Conservation (phyloP, 2,113 vertebrate species). For the Philantomba maxwellii region DNA sequence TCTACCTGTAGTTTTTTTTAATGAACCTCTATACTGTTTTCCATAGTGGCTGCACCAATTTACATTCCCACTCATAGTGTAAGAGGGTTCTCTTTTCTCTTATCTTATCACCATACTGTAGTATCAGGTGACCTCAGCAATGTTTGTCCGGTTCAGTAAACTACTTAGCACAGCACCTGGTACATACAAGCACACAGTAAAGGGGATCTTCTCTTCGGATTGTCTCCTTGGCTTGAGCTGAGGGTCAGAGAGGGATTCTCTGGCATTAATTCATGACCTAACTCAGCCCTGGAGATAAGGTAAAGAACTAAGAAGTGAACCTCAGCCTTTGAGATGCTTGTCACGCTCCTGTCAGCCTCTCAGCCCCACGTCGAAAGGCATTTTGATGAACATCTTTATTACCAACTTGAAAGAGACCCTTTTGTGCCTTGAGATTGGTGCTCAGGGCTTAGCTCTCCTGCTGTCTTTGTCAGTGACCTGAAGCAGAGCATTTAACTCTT, state of each 20-base stretch:
- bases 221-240: background rate
- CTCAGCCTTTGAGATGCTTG: background rate
- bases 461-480: background rate
- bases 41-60: background rate
- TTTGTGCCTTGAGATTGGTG: background rate
- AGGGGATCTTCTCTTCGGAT: background rate
- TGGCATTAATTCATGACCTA: background rate
- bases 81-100: background rate
- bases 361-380: background rate
- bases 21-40: background rate
- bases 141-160: background rate
- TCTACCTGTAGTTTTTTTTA: background rate
- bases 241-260: background rate
- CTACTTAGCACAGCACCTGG: background rate
- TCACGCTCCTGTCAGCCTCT: background rate
- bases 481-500: background rate
- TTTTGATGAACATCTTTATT: constrained; percentile 31
- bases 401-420: background rate
- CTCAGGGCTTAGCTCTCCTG: background rate
- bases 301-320: background rate
- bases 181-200: background rate
- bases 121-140: background rate
- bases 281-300: background rate
- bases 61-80: background rate
- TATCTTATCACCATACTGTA: background rate